phyloP scores from a whole-genome alignment of 2,797 vertebrate genomes.

The Anguilla obscura region DNA sequence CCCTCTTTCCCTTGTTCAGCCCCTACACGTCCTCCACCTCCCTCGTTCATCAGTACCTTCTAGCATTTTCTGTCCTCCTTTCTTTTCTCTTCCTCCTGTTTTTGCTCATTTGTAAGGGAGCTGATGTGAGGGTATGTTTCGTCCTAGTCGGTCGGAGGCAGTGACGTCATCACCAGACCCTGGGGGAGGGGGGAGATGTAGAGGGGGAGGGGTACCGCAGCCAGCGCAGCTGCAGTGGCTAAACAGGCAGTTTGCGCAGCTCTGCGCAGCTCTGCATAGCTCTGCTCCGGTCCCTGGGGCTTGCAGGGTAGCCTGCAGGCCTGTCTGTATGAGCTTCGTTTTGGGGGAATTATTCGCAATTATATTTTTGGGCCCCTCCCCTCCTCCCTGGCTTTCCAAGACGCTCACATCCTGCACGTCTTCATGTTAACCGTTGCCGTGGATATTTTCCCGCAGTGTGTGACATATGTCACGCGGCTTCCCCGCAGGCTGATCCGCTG shows the following conservation, averaged over 20 bases:
- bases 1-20: background rate
- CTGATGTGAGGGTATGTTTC: constrained; percentile 25
- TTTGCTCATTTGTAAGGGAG: background rate
- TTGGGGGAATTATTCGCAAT: no score
- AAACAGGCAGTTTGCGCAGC: background rate
- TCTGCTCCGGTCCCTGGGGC: background rate
- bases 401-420: background rate
- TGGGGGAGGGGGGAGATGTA: background rate
- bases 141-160: constrained; percentile 9
- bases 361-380: background rate
- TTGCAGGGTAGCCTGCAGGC: background rate
- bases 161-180: constrained; percentile 24
- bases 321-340: no score
- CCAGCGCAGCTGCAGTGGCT: background rate
- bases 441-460: background rate
- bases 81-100: background rate
- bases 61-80: background rate
- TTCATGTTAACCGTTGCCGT: background rate
- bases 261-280: background rate
- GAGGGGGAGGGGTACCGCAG: no score
- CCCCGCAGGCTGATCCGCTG: background rate
- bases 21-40: background rate
- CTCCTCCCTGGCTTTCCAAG: background rate
- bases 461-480: constrained; percentile 20
- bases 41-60: background rate